Base-by-base conservation (phyloP, 2,797 vertebrate genomes). In the Micrastur ruficollis region DNA sequence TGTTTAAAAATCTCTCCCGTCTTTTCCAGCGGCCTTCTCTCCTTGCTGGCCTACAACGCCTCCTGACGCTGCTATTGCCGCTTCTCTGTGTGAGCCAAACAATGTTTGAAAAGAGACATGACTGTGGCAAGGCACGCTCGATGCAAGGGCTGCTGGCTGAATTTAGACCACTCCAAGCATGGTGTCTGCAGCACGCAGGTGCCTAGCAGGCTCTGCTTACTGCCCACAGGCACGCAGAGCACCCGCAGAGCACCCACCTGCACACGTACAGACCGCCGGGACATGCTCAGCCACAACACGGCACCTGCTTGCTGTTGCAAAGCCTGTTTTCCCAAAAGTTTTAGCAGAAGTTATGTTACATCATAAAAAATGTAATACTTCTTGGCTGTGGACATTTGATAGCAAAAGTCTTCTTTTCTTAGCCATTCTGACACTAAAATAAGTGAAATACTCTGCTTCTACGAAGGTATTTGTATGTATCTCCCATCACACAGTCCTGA, bases 91-190 rank as follows among this genome's bases (percentile, higher is more conserved):
- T 10, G 34, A 80, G 27, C 70, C 25, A 5, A 72, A 15, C 49
- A 4, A 1, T 8, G 15, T 29, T 4, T 26, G 72, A 44, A 5
- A 2, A 8, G 53, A 49, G 46, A 12, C 18, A 1, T 1, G 56
- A 8, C 20, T 5, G 17, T 8, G 47, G 42, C 27, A 32, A 16
- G 46, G 46, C 14, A 1, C n/a, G 10, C 70, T 8, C 0, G 14
- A 23, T 3, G 25, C 40, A 19, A 42, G 42, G 55, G 20, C 5
- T 1, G 6, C 58, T 44, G 74, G 6, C 61, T 21, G 67, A 31
- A 26, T 5, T 14, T 4, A 5, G 32, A 5, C 14, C 3, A 0
- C 61, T 17, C 34, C 40, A 9, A 1, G 70, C 20, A 4, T 0
- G 18, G 32, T 6, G 34, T 4, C 52, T 9, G 46, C 58, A 13